Base-by-base conservation (phyloP, 2,113 vertebrate species). In the Callipepla californica region DNA sequence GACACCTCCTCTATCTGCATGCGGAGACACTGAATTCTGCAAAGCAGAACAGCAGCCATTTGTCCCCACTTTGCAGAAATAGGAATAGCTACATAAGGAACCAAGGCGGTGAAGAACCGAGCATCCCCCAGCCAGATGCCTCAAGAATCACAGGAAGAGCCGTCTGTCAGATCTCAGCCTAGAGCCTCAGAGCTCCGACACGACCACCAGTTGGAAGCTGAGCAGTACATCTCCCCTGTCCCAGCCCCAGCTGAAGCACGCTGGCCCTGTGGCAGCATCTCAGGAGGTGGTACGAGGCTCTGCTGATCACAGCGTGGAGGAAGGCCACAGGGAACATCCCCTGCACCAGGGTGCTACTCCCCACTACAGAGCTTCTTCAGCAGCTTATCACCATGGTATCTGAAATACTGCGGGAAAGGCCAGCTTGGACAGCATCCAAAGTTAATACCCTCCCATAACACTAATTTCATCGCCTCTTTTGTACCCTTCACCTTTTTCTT, bases 381-480 rank as follows among this genome's bases (percentile, higher is more conserved):
- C 77, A 87, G 86, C 91, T 95, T 87, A 92, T 96, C 95, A 95
- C 94, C 89, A 91, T 92, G 89, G 91, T 87, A 95, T 89, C 96
- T 93, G 12, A 85, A 92, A 59, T 44, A 66, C 81, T 82, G 80
- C 74, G 76, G 42, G 74, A 86, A 66, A 80, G 86, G 87, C 57
- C 82, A 75, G 63, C 51, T 63, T 85, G 89, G 95, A 92, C 62
- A 34, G 47, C 6, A 2, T 76, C 85, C 94, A 93, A 91, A 89
- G 93, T 74, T 66, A 48, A 57, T 9, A 34, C 16, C 63, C 91
- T 87, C 70, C 70, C 75, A 2, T 12, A 89, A 69, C 77, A 73
- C 3, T 6, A 65, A 55, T 55, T 66, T 80, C 79, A 62, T 28
- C 58, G 4, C 42, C 59, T 55, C 40, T 18, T 59, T 80, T 47